Conservation (phyloP, 2,888 invertebrate species). For the Hedya salicella region DNA sequence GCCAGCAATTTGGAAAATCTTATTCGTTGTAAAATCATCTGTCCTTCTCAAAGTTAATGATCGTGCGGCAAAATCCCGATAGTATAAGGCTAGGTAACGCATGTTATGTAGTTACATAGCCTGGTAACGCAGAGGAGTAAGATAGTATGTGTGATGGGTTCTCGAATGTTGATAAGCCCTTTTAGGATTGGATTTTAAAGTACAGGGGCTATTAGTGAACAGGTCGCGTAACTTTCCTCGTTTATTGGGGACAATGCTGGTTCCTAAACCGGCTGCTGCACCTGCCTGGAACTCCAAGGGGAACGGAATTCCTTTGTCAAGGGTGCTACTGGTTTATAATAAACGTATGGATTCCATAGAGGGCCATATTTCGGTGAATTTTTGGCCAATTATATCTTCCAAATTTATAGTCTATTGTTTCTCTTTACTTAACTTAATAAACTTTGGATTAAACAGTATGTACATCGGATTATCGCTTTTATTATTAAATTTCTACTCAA, state of each 20-base stretch:
- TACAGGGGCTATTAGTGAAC: conserved; percentile 58
- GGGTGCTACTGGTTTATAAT: conserved; percentile 48
- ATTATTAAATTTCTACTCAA: too few relatives aligned
- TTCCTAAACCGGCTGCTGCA: conserved; percentile 64
- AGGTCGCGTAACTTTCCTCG: conserved; percentile 64
- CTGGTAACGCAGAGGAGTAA: not conserved
- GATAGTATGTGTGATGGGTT: not conserved
- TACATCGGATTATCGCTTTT: too few relatives aligned
- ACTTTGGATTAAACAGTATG: too few relatives aligned
- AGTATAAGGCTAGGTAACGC: conserved; percentile 18
- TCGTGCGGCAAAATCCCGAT: conserved; percentile 12
- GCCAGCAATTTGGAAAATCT: conserved; percentile 19
- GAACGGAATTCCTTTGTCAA: conserved; percentile 55
- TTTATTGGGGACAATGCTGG: conserved; percentile 59
- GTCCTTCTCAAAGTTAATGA: conserved; percentile 40
- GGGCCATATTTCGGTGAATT: conserved; percentile 19
- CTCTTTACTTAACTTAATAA: not conserved
- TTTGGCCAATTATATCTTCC: conserved; percentile 31
- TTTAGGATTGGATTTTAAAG: not conserved
- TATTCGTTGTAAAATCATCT: conserved; percentile 4
- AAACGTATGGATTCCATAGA: conserved; percentile 35
- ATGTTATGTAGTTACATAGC: conserved; percentile 29
- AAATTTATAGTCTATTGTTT: conserved; percentile 11
- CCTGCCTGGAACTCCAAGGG: conserved; percentile 63
- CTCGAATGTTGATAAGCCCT: not conserved